Percentiles rank a stretch among this genome's conserved stretches.
phyloP scores from a whole-genome alignment of 2,113 vertebrate genomes.

The Ammodramus savannarum region DNA sequence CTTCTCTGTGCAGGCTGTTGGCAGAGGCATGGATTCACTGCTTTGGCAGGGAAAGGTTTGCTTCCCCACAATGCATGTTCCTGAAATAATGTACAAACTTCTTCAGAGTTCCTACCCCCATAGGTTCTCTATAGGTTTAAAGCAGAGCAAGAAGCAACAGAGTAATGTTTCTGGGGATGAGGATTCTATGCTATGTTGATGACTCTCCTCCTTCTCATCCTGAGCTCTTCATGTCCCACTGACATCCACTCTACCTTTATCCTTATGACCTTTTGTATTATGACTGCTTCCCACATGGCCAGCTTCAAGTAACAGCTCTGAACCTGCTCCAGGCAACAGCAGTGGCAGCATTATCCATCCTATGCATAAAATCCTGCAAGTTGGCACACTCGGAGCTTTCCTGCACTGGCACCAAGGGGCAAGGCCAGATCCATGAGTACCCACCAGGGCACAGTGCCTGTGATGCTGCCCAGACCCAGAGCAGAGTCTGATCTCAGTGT shows the following conservation, averaged over 20 bases:
- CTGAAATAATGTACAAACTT: neutral
- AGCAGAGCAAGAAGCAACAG: neutral
- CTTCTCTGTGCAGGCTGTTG: neutral
- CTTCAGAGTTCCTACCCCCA: neutral
- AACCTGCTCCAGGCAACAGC: neutral
- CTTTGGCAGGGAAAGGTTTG: neutral
- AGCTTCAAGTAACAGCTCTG: neutral
- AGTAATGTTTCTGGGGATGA: neutral
- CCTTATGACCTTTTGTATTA: neutral
- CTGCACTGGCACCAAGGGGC: fast-evolving
- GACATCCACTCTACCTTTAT: neutral
- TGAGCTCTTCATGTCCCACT: neutral
- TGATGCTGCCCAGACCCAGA: neutral
- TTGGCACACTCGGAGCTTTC: neutral
- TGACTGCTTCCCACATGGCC: fast-evolving
- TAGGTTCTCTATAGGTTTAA: neutral
- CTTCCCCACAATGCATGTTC: neutral
- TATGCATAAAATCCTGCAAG: neutral
- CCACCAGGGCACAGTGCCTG: fast-evolving
- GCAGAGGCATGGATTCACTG: neutral
- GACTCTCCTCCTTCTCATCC: neutral
- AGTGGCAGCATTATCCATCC: neutral
- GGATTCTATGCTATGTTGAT: fast-evolving
- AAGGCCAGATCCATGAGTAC: neutral
- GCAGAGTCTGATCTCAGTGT: neutral